A percentile compares a stretch with the other conserved stretches of the same genome.
phyloP scores from a whole-genome alignment of 2,113 vertebrate species.

The Chrysemys picta region DNA sequence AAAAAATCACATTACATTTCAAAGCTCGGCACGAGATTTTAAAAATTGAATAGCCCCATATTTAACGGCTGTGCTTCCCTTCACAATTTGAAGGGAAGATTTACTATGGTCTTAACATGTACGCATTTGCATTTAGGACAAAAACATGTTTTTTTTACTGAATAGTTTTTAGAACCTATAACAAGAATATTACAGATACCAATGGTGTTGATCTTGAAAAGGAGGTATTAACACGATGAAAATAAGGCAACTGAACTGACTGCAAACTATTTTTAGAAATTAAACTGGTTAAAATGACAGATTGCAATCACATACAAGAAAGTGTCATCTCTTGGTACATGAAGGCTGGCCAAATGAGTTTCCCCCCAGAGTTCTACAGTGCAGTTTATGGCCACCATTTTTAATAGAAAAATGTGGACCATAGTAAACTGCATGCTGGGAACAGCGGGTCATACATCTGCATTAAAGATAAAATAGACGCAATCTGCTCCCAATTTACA shows the following conservation, averaged over 20 bases:
- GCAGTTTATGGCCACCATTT: background rate
- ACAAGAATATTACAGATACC: background rate
- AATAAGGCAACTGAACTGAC: background rate
- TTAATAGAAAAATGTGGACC: background rate
- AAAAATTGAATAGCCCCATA: background rate
- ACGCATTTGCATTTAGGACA: slow-evolving; percentile 56
- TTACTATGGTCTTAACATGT: background rate
- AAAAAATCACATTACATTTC: background rate
- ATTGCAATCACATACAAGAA: background rate
- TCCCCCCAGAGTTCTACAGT: background rate
- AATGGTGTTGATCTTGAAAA: background rate
- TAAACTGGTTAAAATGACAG: background rate
- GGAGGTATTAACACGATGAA: background rate
- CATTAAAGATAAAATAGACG: fast-evolving
- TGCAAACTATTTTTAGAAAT: background rate
- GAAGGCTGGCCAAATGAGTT: background rate
- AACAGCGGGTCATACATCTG: background rate
- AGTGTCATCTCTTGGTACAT: background rate
- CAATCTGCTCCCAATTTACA: background rate
- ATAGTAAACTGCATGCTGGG: fast-evolving
- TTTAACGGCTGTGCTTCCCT: slow-evolving; percentile 13
- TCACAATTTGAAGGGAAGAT: background rate
- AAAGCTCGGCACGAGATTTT: background rate
- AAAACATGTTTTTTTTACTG: background rate
- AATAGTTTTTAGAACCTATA: background rate